phyloP scores from a whole-genome alignment of 2,113 vertebrate species.

The Diphyllodes magnificus region DNA sequence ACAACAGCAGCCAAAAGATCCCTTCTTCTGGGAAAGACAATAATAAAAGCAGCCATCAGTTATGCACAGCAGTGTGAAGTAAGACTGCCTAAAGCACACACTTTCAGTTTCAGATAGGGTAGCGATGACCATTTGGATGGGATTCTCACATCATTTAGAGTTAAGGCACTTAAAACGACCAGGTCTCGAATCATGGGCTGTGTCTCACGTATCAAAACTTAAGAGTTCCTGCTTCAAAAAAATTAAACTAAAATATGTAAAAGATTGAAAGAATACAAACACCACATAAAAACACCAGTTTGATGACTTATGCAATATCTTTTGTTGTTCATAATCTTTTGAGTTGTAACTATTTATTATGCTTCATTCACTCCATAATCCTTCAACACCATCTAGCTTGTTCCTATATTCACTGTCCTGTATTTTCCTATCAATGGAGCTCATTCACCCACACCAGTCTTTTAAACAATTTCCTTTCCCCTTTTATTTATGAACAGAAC shows the following conservation, averaged over 20 bases:
- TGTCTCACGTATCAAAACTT: not conserved
- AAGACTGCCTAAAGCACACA: not conserved
- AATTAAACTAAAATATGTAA: not conserved
- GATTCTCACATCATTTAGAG: not conserved
- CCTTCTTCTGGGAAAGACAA: not conserved
- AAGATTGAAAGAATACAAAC: not conserved
- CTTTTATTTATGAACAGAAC: not conserved
- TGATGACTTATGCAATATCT: not conserved
- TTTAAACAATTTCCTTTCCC: not conserved
- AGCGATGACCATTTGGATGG: not conserved
- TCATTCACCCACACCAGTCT: not conserved
- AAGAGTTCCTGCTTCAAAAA: not conserved
- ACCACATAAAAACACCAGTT: not conserved
- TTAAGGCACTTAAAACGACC: not conserved
- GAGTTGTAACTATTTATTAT: not conserved
- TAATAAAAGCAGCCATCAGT: not conserved
- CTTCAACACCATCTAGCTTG: not conserved
- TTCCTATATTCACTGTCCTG: not conserved
- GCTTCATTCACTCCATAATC: not conserved
- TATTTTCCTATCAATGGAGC: not conserved
- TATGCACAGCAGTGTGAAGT: not conserved
- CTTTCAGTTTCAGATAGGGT: not conserved
- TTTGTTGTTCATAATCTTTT: not conserved
- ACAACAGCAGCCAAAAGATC: not conserved
- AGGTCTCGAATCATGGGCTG: not conserved